phyloP scores from a whole-genome alignment of 2,888 invertebrate species.

The Cordilura impudica region DNA sequence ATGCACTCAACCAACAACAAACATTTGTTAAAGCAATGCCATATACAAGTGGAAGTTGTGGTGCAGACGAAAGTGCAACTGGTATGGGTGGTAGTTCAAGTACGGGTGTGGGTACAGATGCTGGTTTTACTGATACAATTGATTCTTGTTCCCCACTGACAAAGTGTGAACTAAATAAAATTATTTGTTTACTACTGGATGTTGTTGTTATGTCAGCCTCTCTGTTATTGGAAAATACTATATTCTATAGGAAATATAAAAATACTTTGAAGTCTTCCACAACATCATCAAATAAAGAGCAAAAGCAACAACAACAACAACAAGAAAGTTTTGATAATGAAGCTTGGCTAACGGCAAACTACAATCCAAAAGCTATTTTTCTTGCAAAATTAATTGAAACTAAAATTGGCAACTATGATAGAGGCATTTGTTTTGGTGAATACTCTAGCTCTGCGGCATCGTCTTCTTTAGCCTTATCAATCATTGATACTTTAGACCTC shows the following conservation, averaged over 20 bases:
- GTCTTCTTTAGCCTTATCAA: conserved; percentile 1
- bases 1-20: conserved; percentile 70
- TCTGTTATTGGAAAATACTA: conserved; percentile 76
- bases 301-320: conserved; percentile 9
- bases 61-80: background rate
- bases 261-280: conserved; percentile 59
- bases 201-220: conserved; percentile 69
- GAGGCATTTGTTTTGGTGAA: conserved; percentile 54
- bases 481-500: conserved; percentile 50
- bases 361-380: conserved; percentile 74
- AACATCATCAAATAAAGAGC: background rate
- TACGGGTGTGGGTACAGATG: background rate
- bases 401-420: conserved; percentile 68
- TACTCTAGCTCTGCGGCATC: conserved; percentile 40
- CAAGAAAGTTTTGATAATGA: conserved; percentile 53
- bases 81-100: background rate
- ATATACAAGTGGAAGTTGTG: conserved; percentile 6
- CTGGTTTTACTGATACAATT: conserved; percentile 24
- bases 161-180: conserved; percentile 62
- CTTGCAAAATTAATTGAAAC: conserved; percentile 78
- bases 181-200: conserved; percentile 71
- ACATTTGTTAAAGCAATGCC: background rate
- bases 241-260: conserved; percentile 74
- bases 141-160: conserved; percentile 48
- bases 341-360: conserved; percentile 63